Percentiles rank a stretch among this genome's conserved stretches.
These are phyloP conservation scores for Drosophila prosaltans DNA, from an alignment of 1,140 invertebrate genomes.

Conservation along the genomic window DNA sequence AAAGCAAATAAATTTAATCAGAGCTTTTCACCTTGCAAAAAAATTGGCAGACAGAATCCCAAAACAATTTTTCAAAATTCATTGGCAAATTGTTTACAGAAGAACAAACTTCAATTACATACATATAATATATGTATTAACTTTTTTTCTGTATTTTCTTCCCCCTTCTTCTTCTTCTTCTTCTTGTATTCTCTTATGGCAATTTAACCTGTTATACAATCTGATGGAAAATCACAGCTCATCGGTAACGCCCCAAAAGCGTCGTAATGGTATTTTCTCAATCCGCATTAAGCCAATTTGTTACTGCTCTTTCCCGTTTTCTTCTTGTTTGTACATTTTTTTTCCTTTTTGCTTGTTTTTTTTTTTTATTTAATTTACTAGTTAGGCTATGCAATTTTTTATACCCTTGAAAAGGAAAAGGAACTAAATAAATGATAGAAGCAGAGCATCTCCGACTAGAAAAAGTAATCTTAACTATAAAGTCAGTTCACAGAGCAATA, in stretches of 20 bases:
- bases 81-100: neutral
- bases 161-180: neutral
- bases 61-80: neutral
- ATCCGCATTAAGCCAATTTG: slow-evolving; percentile 55
- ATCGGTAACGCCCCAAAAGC: neutral
- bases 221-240: slow-evolving; percentile 3
- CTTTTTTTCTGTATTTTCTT: no score
- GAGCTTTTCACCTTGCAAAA: neutral
- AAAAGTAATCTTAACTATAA: no score
- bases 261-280: slow-evolving; percentile 5
- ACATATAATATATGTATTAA: no score
- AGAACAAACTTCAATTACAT: no score
- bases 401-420: slow-evolving; percentile 21
- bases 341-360: neutral
- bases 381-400: slow-evolving; percentile 69
- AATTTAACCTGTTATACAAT: slow-evolving; percentile 1
- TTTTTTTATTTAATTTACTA: slow-evolving; percentile 63
- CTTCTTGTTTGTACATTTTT: no score
- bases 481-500: no score
- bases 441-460: no score
- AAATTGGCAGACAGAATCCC: neutral
- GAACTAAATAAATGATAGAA: neutral
- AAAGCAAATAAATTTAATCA: neutral
- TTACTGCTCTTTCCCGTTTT: slow-evolving; percentile 10
- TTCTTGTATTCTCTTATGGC: neutral